These are phyloP conservation scores for Cheilosia soror DNA, from an alignment of 2,888 invertebrate species.

Conservation along the genomic window DNA sequence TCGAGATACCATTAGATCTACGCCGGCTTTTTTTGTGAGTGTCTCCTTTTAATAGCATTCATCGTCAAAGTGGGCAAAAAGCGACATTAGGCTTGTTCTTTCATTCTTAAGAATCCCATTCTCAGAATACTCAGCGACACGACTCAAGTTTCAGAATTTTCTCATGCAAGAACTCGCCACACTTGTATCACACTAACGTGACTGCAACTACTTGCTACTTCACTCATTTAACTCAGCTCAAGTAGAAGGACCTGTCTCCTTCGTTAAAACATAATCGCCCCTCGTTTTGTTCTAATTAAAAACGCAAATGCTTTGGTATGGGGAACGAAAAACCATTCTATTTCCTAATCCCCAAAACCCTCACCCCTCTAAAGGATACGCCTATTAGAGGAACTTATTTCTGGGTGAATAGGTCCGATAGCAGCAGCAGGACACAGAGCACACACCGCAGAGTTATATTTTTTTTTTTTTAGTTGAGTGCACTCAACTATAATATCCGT, in stretches of 20 bases:
- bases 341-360: neutral
- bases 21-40: too few species aligned
- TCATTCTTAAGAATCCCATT: too few species aligned
- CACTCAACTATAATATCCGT: conserved; percentile 60
- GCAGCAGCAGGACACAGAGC: conserved; percentile 43
- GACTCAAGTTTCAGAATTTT: too few species aligned
- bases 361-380: neutral
- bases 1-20: too few species aligned
- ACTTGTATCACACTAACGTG: neutral
- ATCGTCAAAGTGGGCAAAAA: too few species aligned
- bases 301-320: neutral
- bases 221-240: neutral
- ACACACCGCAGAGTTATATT: neutral
- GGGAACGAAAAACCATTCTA: neutral
- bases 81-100: too few species aligned
- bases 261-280: neutral
- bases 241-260: neutral
- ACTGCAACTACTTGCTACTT: neutral
- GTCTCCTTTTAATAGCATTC: too few species aligned
- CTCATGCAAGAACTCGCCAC: neutral
- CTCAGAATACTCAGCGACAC: too few species aligned
- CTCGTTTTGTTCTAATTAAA: neutral
- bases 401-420: conserved; percentile 64
- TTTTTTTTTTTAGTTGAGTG: conserved; percentile 55
- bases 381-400: conserved; percentile 50